These are phyloP conservation scores for Nyctalus aviator DNA, from an alignment of 2,797 vertebrate genomes.

Conservation along the genomic window DNA sequence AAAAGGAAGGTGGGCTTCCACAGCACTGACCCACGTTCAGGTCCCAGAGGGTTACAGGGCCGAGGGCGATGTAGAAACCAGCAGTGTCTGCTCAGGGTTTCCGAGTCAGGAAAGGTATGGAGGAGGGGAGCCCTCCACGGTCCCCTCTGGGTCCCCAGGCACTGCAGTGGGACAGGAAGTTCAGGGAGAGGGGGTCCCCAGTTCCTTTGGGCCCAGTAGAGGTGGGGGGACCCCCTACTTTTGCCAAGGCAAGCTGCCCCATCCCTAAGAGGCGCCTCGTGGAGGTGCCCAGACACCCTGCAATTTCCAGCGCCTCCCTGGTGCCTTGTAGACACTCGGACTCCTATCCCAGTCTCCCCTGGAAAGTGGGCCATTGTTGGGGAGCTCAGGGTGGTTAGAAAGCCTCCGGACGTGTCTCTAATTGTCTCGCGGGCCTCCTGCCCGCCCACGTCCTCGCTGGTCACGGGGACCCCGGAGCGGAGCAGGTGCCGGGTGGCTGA, in stretches of 20 bases:
- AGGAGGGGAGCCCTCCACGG: rapidly evolving
- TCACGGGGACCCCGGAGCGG: neutral
- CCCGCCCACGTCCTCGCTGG: rapidly evolving
- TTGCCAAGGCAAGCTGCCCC: neutral
- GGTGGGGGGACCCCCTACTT: neutral
- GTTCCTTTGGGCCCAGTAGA: neutral
- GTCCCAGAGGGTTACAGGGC: neutral
- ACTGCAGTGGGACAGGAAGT: neutral
- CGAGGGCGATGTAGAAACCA: rapidly evolving
- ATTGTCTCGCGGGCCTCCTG: neutral
- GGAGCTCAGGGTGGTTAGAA: neutral
- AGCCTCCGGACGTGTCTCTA: neutral
- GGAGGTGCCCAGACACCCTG: too few species aligned
- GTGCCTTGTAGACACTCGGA: too few species aligned
- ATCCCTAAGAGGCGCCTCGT: neutral
- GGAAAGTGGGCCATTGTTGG: neutral
- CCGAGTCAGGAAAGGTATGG: neutral
- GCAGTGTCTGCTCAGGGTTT: neutral
- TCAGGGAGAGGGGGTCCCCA: neutral
- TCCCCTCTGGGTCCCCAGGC: neutral
- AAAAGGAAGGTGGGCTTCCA: neutral
- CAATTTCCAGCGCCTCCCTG: neutral
- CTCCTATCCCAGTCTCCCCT: rapidly evolving
- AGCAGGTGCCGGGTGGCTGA: neutral
- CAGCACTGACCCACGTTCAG: neutral